Conservation (phyloP, 2,797 vertebrate species). For the Neosilurus mollespiculum region DNA sequence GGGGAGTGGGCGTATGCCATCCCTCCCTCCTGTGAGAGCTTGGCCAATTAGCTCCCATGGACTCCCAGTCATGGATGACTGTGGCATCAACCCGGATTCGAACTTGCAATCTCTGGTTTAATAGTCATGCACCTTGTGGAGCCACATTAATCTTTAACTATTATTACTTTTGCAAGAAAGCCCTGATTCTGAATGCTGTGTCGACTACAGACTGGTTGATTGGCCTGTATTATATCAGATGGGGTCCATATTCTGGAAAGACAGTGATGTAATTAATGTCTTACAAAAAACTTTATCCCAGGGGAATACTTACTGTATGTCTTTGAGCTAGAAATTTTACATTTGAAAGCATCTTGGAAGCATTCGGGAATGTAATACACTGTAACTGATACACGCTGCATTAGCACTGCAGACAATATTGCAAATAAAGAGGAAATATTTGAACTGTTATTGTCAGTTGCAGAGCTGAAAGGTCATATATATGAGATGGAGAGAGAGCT, state of each 20-base stretch:
- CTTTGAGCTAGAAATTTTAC: neutral
- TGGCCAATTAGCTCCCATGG: too few species aligned
- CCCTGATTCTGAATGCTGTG: neutral
- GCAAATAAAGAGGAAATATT: conserved; percentile 15
- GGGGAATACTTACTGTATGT: neutral
- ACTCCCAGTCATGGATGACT: too few species aligned
- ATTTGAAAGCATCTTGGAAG: neutral
- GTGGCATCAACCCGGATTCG: too few species aligned
- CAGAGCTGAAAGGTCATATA: conserved; percentile 8
- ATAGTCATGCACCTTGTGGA: too few species aligned
- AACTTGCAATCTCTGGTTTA: too few species aligned
- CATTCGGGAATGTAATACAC: neutral
- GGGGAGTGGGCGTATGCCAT: too few species aligned
- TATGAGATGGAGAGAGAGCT: neutral
- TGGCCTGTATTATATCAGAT: neutral
- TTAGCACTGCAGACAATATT: neutral
- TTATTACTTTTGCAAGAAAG: neutral
- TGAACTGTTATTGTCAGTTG: neutral
- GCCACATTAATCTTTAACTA: neutral
- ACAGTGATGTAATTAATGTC: neutral
- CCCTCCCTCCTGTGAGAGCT: too few species aligned
- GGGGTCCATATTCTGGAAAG: neutral
- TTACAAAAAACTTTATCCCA: neutral
- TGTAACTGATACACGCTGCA: neutral
- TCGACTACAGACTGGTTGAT: neutral